Evolutionary conservation across 1,140 invertebrate species (phyloP).

Genomic region (Linepithema humile): DNA sequence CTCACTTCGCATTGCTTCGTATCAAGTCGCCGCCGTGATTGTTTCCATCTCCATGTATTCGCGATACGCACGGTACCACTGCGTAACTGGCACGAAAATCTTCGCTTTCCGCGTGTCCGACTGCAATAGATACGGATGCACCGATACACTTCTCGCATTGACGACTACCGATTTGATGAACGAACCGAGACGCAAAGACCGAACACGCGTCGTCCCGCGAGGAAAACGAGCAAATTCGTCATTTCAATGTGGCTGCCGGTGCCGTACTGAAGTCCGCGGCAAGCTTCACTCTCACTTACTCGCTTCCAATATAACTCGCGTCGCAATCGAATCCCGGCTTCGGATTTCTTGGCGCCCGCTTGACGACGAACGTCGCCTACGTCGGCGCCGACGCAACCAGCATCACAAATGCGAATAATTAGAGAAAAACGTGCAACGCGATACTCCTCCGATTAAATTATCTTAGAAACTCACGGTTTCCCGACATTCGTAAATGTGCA

Average conservation of each 20-base stretch:
- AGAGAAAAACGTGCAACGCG: neutral
- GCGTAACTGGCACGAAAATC: neutral
- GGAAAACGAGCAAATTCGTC: neutral
- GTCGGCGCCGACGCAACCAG: neutral
- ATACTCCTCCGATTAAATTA: neutral
- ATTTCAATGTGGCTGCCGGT: constrained; percentile 22
- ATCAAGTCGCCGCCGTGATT: neutral
- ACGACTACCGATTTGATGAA: neutral
- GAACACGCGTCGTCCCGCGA: neutral
- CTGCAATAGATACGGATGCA: neutral
- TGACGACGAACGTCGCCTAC: constrained; percentile 30
- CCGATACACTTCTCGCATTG: neutral
- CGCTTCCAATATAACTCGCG: neutral
- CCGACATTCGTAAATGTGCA: neutral
- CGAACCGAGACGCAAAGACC: neutral
- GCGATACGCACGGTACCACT: neutral
- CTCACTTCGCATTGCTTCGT: neutral
- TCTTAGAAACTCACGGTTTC: neutral
- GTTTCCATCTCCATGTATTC: neutral
- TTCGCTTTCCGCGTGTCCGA: neutral
- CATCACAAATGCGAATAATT: constrained; percentile 2
- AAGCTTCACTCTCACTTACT: neutral
- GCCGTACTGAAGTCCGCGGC: constrained; percentile 20
- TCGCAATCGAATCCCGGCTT: neutral
- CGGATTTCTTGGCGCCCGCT: constrained; percentile 22